A percentile compares a stretch with the other conserved stretches of the same genome.
These are phyloP conservation scores for Geotrypetes seraphini DNA, from an alignment of 2,797 vertebrate genomes.

Conservation along the genomic window DNA sequence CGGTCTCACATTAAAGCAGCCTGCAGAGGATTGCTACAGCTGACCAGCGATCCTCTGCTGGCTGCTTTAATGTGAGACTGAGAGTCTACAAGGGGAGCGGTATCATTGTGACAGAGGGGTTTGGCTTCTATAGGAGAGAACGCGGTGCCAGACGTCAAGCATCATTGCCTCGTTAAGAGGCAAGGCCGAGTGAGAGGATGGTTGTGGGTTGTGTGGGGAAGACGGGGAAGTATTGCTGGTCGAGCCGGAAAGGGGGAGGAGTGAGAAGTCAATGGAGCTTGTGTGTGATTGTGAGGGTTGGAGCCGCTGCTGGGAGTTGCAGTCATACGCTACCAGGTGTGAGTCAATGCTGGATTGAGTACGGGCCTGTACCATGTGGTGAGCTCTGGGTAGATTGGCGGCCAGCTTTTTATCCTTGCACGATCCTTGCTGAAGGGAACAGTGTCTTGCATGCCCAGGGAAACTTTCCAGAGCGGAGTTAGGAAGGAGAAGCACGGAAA, in stretches of 20 bases:
- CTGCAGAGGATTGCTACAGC: no score
- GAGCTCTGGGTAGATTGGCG: not conserved
- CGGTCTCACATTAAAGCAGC: no score
- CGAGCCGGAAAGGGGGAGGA: slow-evolving; percentile 6
- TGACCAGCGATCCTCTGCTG: no score
- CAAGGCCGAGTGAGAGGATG: no score
- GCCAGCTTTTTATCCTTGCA: no score
- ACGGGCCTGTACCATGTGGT: slow-evolving; percentile 9
- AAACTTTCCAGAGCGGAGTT: not conserved
- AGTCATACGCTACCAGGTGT: no score
- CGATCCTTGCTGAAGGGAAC: not conserved
- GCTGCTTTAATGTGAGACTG: no score
- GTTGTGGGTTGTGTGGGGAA: not conserved
- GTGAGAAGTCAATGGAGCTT: slow-evolving; percentile 57
- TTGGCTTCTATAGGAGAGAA: no score
- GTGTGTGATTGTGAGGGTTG: slow-evolving; percentile 58
- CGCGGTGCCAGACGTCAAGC: no score
- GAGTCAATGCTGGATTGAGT: slow-evolving; percentile 11
- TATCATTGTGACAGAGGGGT: slow-evolving; percentile 30
- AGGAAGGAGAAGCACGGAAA: no score
- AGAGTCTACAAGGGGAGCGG: slow-evolving; percentile 1
- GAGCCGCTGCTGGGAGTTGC: no score
- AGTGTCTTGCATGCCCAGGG: not conserved
- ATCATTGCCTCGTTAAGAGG: no score
- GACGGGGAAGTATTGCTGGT: slow-evolving; percentile 4